Percentiles rank a stretch among this genome's conserved stretches.
These are phyloP conservation scores for Volucella inflata DNA, from an alignment of 2,888 invertebrate species.

Conservation along the genomic window DNA sequence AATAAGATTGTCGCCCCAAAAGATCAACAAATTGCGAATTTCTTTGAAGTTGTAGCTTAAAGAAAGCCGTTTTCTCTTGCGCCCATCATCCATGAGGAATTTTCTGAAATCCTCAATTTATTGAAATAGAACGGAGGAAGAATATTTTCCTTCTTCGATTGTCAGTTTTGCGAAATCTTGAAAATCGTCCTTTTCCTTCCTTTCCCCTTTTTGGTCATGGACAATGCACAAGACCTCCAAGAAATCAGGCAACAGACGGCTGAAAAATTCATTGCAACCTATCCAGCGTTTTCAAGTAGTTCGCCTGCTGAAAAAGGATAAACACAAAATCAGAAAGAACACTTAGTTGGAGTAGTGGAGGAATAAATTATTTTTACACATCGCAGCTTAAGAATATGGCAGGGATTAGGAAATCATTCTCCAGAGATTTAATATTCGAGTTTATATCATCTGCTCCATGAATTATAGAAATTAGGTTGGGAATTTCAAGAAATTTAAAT, in stretches of 20 bases:
- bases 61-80: slow-evolving; percentile 11
- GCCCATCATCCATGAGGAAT: slow-evolving; percentile 23
- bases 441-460: slow-evolving; percentile 26
- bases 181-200: not conserved
- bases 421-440: slow-evolving; percentile 14
- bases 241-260: slow-evolving; percentile 17
- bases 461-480: slow-evolving; percentile 40
- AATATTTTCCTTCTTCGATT: slow-evolving; percentile 17
- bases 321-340: slow-evolving; percentile 55
- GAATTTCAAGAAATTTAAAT: not conserved
- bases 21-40: slow-evolving; percentile 43
- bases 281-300: slow-evolving; percentile 11
- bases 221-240: slow-evolving; percentile 10
- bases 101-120: slow-evolving; percentile 36
- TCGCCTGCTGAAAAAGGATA: slow-evolving; percentile 26
- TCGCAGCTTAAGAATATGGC: not conserved
- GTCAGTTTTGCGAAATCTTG: slow-evolving; percentile 30
- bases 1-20: slow-evolving; percentile 33
- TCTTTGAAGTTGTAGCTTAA: slow-evolving; percentile 24
- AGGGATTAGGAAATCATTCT: slow-evolving; percentile 24
- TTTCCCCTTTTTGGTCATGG: slow-evolving; percentile 6
- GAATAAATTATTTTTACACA: slow-evolving; percentile 57
- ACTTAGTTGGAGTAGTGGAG: slow-evolving; percentile 51
- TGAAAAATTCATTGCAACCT: slow-evolving; percentile 50
- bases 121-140: slow-evolving; percentile 16